Evolutionary conservation across 2,888 invertebrate species (phyloP), one percentile per base, ranked within the genome.

Genomic region (Leucoma salicis): DNA sequence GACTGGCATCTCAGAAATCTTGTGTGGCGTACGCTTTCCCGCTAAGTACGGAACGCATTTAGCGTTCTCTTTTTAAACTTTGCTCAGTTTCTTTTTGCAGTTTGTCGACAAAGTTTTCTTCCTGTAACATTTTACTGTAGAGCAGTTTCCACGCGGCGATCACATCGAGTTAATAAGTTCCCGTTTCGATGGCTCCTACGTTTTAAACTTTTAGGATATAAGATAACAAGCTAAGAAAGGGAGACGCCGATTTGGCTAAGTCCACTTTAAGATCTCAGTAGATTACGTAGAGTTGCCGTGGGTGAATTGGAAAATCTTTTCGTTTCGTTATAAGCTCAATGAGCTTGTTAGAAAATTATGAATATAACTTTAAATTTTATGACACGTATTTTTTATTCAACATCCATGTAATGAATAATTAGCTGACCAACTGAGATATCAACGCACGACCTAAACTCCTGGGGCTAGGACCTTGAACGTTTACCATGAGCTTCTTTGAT

Each of bases 131-230:
- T 89, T 88, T 85, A 87, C 80, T 74, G 82, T 74, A 56, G 75
- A 82, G 74, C 79, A 77, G 79, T 84, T 85, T 82, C 80, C 71
- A 72, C 80, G 66, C 78, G 74, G 78, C 85, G 85, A 87, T 89
- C 89, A 78, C 88, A 84, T 88, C 86, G 80, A 88, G 88, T 88
- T 89, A 89, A 89, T 89, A 89, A 88, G 89, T 89, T 89, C 78
- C 78, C 77, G 82, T 81, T 86, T 77, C 82, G 84, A 88, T 88
- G 79, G 88, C 85, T 82, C 73, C 77, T 81, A 78, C 84, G 80
- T 88, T 88, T 87, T 86, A 85, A 89, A 89, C 87, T 89, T 89
- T 88, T 88, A 78, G 88, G 88, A 86, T 87, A 84, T 83, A 82
- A 88, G 88, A 88, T 89, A 89, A 87, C 87, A 86, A 87, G 85